Evolutionary conservation across 2,113 vertebrate genomes (phyloP).

Genomic region (Pavo muticus): DNA sequence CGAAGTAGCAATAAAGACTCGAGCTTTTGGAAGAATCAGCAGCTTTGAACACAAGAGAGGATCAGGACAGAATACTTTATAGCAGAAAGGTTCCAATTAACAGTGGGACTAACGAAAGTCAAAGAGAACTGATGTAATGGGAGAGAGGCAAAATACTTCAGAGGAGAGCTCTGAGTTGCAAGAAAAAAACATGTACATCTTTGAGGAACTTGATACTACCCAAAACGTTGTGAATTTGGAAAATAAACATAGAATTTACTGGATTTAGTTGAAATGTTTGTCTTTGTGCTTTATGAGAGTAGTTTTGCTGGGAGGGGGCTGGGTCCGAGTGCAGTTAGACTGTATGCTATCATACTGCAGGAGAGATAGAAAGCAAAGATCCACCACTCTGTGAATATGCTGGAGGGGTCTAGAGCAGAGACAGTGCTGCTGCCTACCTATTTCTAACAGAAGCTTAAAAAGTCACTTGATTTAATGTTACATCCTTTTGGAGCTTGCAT

Average conservation of each 20-base stretch:
- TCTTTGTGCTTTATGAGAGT: neutral
- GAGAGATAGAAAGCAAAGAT: conserved; percentile 28
- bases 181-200: neutral
- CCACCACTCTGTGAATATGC: conserved; percentile 16
- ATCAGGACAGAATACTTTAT: neutral
- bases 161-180: neutral
- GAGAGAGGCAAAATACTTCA: neutral
- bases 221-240: conserved; percentile 13
- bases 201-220: neutral
- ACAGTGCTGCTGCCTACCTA: conserved; percentile 13
- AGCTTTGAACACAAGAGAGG: neutral
- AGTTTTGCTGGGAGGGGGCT: neutral
- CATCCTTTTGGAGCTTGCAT: neutral
- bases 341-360: conserved; percentile 16
- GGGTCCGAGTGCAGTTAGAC: neutral
- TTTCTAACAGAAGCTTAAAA: conserved; percentile 45
- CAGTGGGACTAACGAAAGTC: neutral
- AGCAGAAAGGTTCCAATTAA: neutral
- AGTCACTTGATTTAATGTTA: conserved; percentile 40
- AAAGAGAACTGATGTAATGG: neutral
- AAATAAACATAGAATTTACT: neutral
- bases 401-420: conserved; percentile 10
- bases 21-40: neutral
- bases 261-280: neutral
- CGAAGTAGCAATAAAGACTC: neutral